phyloP scores from a whole-genome alignment of 1,140 invertebrate genomes.

The Leptinotarsa texana region DNA sequence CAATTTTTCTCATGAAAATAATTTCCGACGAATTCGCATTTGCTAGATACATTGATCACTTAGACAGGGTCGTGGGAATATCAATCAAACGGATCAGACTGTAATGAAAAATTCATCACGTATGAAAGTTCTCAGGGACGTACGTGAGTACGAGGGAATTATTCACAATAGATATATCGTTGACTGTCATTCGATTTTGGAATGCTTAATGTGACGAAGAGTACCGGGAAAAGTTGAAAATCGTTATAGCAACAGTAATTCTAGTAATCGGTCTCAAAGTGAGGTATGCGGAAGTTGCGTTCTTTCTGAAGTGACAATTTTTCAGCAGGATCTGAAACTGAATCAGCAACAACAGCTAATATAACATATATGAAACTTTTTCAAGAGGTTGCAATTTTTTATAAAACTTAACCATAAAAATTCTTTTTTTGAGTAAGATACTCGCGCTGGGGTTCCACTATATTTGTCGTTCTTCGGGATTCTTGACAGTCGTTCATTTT shows the following conservation, averaged over 20 bases:
- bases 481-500: too few species aligned
- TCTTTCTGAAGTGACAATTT: too few species aligned
- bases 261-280: background rate
- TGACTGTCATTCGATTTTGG: background rate
- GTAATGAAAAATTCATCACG: conserved; percentile 8
- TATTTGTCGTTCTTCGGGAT: too few species aligned
- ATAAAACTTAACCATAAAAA: too few species aligned
- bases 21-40: background rate
- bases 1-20: background rate
- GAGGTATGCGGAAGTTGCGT: background rate
- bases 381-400: too few species aligned
- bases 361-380: too few species aligned
- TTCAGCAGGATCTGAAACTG: too few species aligned
- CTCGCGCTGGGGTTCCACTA: too few species aligned
- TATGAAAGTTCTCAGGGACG: conserved; percentile 5
- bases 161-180: background rate
- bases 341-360: too few species aligned
- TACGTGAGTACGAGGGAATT: conserved; percentile 7
- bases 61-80: background rate
- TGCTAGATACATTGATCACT: background rate
- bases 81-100: conserved; percentile 3
- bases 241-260: conserved; percentile 1
- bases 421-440: too few species aligned
- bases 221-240: background rate
- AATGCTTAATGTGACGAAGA: background rate